These are phyloP conservation scores for Auanema sp. DNA, from an alignment of 2,888 invertebrate species.

Conservation along the genomic window DNA sequence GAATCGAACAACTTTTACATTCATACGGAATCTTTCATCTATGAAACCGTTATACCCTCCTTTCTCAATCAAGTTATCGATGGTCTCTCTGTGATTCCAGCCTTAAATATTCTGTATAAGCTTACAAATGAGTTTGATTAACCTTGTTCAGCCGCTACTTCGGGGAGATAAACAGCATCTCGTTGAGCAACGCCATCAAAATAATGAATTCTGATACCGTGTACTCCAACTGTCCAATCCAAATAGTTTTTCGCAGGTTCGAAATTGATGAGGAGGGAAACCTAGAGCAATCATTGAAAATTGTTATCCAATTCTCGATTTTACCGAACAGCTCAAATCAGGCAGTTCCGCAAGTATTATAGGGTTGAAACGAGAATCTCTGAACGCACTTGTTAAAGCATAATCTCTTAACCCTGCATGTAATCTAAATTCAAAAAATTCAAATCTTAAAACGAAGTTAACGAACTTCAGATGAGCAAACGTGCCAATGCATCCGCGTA, in stretches of 20 bases:
- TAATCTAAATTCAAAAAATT: slow-evolving; percentile 22
- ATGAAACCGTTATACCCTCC: slow-evolving; percentile 89
- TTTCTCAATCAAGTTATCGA: slow-evolving; percentile 93
- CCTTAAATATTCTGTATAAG: slow-evolving; percentile 71
- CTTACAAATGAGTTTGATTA: slow-evolving; percentile 24
- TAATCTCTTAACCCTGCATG: slow-evolving; percentile 54
- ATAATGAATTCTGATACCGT: slow-evolving; percentile 95
- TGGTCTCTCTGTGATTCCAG: slow-evolving; percentile 97
- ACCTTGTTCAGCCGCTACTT: slow-evolving; percentile 98
- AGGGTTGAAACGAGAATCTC: slow-evolving; percentile 94
- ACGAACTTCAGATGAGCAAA: slow-evolving; percentile 69
- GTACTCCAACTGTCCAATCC: slow-evolving; percentile 83
- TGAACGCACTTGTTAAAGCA: slow-evolving; percentile 74
- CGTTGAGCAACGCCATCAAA: slow-evolving; percentile 77
- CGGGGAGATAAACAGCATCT: slow-evolving; percentile 96
- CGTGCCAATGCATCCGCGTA: slow-evolving; percentile 97
- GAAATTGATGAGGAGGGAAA: slow-evolving; percentile 92
- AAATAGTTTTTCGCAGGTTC: slow-evolving; percentile 91
- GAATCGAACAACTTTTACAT: slow-evolving; percentile 52
- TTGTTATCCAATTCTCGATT: slow-evolving; percentile 6
- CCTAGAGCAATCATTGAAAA: slow-evolving; percentile 74
- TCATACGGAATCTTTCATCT: slow-evolving; percentile 43
- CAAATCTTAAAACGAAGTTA: neutral
- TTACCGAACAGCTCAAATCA: slow-evolving; percentile 67
- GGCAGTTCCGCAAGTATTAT: slow-evolving; percentile 90